A percentile compares a stretch with the other conserved stretches of the same genome.
Conservation (phyloP, 2,888 invertebrate genomes). For the Dasysyrphus tricinctus region DNA sequence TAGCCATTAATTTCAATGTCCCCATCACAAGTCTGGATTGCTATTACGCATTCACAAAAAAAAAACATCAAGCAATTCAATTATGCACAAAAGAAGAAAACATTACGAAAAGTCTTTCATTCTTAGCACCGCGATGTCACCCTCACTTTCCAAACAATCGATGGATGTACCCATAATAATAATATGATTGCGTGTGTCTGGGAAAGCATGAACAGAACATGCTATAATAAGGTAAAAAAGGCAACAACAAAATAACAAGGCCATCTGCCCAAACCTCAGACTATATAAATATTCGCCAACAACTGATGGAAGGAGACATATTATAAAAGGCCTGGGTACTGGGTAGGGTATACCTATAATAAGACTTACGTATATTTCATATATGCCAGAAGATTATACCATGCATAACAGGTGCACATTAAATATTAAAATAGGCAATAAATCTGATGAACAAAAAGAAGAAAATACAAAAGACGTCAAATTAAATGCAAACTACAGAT, state of each 20-base stretch:
- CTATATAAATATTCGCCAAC: background rate
- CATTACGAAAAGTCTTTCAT: constrained; percentile 47
- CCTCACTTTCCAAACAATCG: constrained; percentile 11
- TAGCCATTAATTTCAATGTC: background rate
- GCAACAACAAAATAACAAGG: background rate
- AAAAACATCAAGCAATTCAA: constrained; percentile 46
- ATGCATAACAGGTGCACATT: constrained; percentile 65
- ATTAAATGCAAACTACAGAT: constrained; percentile 25
- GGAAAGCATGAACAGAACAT: constrained; percentile 18
- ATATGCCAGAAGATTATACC: constrained; percentile 27
- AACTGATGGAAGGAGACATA: background rate
- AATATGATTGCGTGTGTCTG: constrained; percentile 52
- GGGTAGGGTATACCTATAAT: background rate
- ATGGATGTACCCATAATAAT: background rate
- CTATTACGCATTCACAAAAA: constrained; percentile 20
- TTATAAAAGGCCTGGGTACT: background rate
- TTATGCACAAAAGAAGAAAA: constrained; percentile 37
- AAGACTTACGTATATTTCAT: constrained; percentile 8
- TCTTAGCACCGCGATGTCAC: constrained; percentile 37
- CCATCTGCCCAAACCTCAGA: constrained; percentile 17
- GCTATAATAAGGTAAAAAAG: background rate
- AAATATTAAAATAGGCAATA: constrained; percentile 70
- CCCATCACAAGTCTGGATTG: background rate
- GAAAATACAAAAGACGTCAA: constrained; percentile 11
- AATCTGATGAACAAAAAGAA: constrained; percentile 46